Evolutionary conservation across 2,888 invertebrate genomes (phyloP).

Genomic region (Cloeon dipterum): DNA sequence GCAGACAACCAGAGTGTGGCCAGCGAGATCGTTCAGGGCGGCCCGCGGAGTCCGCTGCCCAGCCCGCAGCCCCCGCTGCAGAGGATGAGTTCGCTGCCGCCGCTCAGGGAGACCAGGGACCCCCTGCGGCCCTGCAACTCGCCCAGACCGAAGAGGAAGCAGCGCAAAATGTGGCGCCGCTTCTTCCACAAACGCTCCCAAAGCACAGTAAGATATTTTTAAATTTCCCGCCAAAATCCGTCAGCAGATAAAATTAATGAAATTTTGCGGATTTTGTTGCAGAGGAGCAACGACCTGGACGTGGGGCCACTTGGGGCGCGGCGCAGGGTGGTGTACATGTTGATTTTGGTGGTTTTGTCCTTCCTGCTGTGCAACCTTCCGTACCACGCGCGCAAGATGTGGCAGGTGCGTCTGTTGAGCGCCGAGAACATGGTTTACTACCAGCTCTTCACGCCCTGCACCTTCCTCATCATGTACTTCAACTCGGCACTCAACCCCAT

Average conservation of each 20-base stretch:
- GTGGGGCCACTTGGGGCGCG: conserved; percentile 28
- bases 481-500: conserved; percentile 81
- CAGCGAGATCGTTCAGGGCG: no score
- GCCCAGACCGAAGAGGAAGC: no score
- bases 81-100: not conserved
- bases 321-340: conserved; percentile 42
- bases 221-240: no score
- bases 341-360: conserved; percentile 67
- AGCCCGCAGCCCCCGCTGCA: not conserved
- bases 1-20: not conserved
- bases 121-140: not conserved
- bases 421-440: conserved; percentile 18
- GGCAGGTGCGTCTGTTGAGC: conserved; percentile 45
- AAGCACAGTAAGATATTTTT: no score
- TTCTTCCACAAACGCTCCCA: no score
- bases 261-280: no score
- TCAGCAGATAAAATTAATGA: no score
- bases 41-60: not conserved
- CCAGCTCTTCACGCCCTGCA: conserved; percentile 57
- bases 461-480: conserved; percentile 68
- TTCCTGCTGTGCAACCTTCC: conserved; percentile 80
- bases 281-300: not conserved
- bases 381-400: conserved; percentile 68
- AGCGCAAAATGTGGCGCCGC: no score
- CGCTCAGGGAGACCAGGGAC: not conserved